A percentile compares a stretch with the other conserved stretches of the same genome.
phyloP scores from a whole-genome alignment of 2,888 invertebrate species.

The Eupithecia dodoneata region DNA sequence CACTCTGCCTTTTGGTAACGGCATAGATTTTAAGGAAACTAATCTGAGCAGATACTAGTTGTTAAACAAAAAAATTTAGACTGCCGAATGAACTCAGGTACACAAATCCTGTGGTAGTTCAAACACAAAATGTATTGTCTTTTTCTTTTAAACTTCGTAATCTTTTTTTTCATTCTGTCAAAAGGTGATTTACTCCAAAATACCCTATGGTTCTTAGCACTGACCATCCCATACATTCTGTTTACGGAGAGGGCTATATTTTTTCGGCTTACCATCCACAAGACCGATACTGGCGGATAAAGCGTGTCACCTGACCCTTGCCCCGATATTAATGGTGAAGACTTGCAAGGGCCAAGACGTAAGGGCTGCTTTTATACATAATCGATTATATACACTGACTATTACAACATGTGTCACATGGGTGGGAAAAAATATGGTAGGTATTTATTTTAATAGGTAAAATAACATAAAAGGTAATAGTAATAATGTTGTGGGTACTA shows the following conservation, averaged over 20 bases:
- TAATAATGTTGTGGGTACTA: too few species aligned
- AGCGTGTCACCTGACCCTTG: constrained; percentile 66
- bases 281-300: constrained; percentile 65
- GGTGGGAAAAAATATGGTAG: neutral
- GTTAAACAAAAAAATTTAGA: neutral
- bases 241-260: constrained; percentile 61
- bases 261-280: constrained; percentile 62
- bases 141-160: neutral
- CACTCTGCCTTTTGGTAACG: neutral
- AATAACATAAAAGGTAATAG: neutral
- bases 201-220: constrained; percentile 4
- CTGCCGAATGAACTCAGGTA: neutral
- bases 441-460: neutral
- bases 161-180: neutral
- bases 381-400: neutral
- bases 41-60: neutral
- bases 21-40: neutral
- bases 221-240: constrained; percentile 55
- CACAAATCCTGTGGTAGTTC: neutral
- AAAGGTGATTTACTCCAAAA: neutral
- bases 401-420: neutral
- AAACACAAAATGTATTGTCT: neutral
- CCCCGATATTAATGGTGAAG: constrained; percentile 64
- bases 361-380: constrained; percentile 19
- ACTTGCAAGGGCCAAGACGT: constrained; percentile 41